Base-by-base conservation (phyloP, 1,140 invertebrate genomes). In the Panulirus ornatus region DNA sequence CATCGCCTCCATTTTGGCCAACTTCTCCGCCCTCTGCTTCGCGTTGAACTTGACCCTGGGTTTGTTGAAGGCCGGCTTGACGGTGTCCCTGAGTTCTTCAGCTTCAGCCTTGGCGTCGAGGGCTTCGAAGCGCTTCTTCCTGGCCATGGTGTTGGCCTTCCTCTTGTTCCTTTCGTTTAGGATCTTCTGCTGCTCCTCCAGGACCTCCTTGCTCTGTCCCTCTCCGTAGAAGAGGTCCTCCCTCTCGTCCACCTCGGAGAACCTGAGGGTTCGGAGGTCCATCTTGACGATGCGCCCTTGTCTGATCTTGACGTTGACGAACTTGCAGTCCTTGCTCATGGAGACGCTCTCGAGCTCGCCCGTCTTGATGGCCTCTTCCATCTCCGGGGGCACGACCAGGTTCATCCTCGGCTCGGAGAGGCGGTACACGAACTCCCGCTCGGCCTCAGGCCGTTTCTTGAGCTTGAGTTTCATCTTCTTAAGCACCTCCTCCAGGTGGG, bases 261-360 rank as follows among this genome's bases (percentile, higher is more conserved):
- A 84, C 16, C 44, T 27, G 19, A 92, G 27, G 0, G 71, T 54
- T 34, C 73, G 76, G 40, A 91, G 44, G 36, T 92, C 78, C 2
- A 92, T 16, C 73, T 92, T 92, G 22, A 92, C 75, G 42, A 92
- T 84, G 42, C 91, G 86, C 30, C 91, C 91, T 16, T 88, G 82
- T 93, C 96, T 96, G 92, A 96, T 94, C 93, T 96, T 96, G 2
- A 97, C 94, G 11, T 97, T 93, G 36, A 97, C 95, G 70, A 95
- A 96, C 93, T 97, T 96, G 87, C 95, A 95, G 93, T 96, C 95
- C 92, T 96, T 95, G 1, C 96, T 96, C 11, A 97, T 93, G 95
- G 97, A 95, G 0, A 97, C 95, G 92, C 96, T 96, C 76, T 96
- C 95, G 9, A 97, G 95, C 92, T 97, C 96, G 36, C 97, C 96